Evolutionary conservation across 2,888 invertebrate species (phyloP).

Genomic region (Epistrophella euchroma): DNA sequence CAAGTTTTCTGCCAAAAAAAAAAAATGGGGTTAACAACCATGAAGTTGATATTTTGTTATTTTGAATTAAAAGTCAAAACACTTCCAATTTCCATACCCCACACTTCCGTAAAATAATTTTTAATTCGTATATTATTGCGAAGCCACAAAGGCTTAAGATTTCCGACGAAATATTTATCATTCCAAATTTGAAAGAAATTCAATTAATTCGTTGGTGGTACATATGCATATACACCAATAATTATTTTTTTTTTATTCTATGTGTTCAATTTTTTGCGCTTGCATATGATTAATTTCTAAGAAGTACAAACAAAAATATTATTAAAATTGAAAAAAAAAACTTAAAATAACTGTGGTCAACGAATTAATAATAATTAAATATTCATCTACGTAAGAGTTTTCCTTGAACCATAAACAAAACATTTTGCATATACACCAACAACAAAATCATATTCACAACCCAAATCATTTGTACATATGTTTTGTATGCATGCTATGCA

Average conservation of each 20-base stretch:
- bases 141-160: background rate
- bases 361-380: constrained; percentile 35
- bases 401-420: constrained; percentile 62
- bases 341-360: constrained; percentile 24
- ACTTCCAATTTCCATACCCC: background rate
- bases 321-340: constrained; percentile 11
- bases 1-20: background rate
- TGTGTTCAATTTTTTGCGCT: background rate
- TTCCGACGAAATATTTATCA: background rate
- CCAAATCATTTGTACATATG: background rate
- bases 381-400: constrained; percentile 65
- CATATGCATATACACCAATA: too few species aligned
- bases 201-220: background rate
- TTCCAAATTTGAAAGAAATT: background rate
- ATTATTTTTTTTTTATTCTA: background rate
- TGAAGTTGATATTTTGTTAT: background rate
- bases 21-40: constrained; percentile 6
- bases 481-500: background rate
- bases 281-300: constrained; percentile 19
- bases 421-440: background rate
- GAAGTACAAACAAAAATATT: background rate
- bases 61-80: constrained; percentile 10
- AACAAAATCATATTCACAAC: background rate
- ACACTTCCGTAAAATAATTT: background rate
- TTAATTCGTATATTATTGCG: background rate